These are phyloP conservation scores for Aphelenchoides besseyi DNA, from an alignment of 1,140 invertebrate species.

Conservation along the genomic window DNA sequence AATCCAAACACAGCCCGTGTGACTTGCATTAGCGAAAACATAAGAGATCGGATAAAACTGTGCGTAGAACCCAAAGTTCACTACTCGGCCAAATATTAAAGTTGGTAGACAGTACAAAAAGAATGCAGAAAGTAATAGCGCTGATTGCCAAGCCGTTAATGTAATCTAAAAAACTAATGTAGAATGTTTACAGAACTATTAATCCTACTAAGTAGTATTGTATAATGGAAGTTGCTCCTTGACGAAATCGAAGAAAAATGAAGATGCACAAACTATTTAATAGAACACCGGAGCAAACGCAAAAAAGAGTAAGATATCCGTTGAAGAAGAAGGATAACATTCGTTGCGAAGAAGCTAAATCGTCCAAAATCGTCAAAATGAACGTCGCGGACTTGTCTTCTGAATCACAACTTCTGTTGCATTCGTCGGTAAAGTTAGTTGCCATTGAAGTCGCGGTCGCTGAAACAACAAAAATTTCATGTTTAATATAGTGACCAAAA, in stretches of 20 bases:
- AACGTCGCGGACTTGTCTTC: neutral
- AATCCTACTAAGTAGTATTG: conserved; percentile 58
- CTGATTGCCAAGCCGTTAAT: conserved; percentile 56
- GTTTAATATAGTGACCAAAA: too few relatives aligned
- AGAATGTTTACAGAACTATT: conserved; percentile 19
- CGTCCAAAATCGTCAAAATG: neutral
- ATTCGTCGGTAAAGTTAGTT: neutral
- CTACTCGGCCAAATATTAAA: conserved; percentile 49
- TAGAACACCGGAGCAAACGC: conserved; percentile 48
- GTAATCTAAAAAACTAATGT: conserved; percentile 45
- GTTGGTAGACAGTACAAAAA: conserved; percentile 60
- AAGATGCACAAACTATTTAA: conserved; percentile 55
- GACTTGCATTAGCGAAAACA: conserved; percentile 57
- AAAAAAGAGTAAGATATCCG: conserved; percentile 55
- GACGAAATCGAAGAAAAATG: conserved; percentile 48
- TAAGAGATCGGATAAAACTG: conserved; percentile 57
- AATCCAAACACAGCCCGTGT: conserved; percentile 59
- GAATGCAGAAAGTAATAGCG: conserved; percentile 56
- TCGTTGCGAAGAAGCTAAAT: conserved; percentile 17
- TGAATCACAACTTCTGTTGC: too few relatives aligned
- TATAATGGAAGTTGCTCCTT: conserved; percentile 49
- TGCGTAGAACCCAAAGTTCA: conserved; percentile 46
- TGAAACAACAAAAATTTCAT: neutral
- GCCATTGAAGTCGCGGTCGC: neutral
- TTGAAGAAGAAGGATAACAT: conserved; percentile 56